A percentile compares a stretch with the other conserved stretches of the same genome.
These are phyloP conservation scores for Chloebia gouldiae DNA, from an alignment of 2,113 vertebrate genomes.

Conservation along the genomic window DNA sequence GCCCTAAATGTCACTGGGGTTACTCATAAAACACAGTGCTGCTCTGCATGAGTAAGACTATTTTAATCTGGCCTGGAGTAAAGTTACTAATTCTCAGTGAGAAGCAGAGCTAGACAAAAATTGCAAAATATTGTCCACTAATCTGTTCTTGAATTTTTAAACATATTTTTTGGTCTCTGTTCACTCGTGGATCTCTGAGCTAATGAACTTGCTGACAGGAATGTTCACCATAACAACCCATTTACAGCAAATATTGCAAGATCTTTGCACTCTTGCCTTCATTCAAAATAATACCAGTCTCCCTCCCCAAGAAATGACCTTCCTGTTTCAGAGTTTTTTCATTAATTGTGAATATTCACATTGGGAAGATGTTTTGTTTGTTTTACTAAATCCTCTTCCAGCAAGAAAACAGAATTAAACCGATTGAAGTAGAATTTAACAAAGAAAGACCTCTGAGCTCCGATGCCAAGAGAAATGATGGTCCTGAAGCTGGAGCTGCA, in stretches of 20 bases:
- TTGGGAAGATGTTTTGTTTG: conserved; percentile 37
- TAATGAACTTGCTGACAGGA: conserved; percentile 66
- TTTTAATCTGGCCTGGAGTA: conserved; percentile 56
- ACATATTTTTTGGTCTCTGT: conserved; percentile 51
- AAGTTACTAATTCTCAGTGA: conserved; percentile 41
- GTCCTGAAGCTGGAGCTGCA: background rate
- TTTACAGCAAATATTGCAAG: conserved; percentile 66
- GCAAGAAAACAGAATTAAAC: background rate
- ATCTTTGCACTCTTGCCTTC: conserved; percentile 56
- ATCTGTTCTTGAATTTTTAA: conserved; percentile 55
- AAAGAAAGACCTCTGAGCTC: background rate
- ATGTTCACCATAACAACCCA: conserved; percentile 65
- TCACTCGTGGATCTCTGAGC: conserved; percentile 32
- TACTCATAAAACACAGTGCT: conserved; percentile 49
- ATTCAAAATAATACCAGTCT: conserved; percentile 55
- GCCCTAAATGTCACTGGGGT: conserved; percentile 46
- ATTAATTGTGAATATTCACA: conserved; percentile 21
- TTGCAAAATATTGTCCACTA: conserved; percentile 57
- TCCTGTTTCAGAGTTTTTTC: conserved; percentile 39
- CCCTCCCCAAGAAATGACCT: conserved; percentile 41
- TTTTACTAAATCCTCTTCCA: conserved; percentile 27
- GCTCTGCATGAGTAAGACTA: conserved; percentile 43
- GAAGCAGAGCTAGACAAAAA: conserved; percentile 49
- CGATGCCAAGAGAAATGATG: background rate
- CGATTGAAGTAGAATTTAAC: background rate